Evolutionary conservation across 2,888 invertebrate species (phyloP).

Genomic region (Acheta domesticus): DNA sequence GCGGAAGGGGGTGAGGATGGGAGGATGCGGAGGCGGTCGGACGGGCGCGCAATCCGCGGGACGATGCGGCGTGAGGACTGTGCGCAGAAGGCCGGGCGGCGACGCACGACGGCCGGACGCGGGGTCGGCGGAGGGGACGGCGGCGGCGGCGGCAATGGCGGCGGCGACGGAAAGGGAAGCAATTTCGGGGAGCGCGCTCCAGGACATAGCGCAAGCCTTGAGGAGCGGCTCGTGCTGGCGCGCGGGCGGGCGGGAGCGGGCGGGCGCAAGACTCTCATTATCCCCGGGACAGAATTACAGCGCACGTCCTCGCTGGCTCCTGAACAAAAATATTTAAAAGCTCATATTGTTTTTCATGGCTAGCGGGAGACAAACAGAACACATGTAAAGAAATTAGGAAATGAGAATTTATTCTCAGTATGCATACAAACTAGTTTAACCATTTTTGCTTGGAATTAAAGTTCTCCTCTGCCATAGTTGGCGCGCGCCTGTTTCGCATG

Average conservation of each 20-base stretch:
- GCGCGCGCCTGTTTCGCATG: constrained; percentile 7
- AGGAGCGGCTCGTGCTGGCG: background rate
- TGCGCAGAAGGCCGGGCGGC: background rate
- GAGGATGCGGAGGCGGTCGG: background rate
- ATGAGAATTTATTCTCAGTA: constrained; percentile 18
- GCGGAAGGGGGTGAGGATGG: background rate
- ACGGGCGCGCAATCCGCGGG: background rate
- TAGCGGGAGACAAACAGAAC: constrained; percentile 18
- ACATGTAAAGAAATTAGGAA: constrained; percentile 18
- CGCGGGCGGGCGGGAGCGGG: background rate
- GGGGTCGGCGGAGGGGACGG: background rate
- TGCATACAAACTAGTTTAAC: constrained; percentile 18
- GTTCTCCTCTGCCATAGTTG: constrained; percentile 18
- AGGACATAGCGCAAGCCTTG: constrained; percentile 18
- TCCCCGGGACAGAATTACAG: constrained; percentile 8
- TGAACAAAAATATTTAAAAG: constrained; percentile 18
- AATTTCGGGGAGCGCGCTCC: constrained; percentile 18
- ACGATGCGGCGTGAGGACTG: background rate
- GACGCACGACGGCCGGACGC: background rate
- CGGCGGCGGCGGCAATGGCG: background rate
- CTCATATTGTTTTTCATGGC: constrained; percentile 18
- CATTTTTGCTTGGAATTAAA: constrained; percentile 18
- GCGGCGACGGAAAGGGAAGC: constrained; percentile 10
- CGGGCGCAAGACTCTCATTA: constrained; percentile 7
- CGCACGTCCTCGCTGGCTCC: constrained; percentile 18